Conservation (phyloP, 2,888 invertebrate species). For the Aplocera efformata region DNA sequence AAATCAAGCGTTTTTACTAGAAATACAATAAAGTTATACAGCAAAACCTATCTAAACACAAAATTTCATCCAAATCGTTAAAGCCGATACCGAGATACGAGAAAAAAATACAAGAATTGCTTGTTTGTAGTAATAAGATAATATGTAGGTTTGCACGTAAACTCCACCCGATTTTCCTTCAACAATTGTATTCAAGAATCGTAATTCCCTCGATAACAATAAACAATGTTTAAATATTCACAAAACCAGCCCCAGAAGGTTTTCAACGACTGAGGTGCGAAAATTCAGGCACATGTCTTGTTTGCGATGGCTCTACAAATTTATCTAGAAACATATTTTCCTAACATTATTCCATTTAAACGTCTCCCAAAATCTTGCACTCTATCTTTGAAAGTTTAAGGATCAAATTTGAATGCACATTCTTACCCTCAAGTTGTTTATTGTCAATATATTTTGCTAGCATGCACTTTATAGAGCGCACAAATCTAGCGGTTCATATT, state of each 20-base stretch:
- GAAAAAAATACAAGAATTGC: too few species aligned
- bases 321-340: constrained; percentile 45
- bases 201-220: constrained; percentile 4
- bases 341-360: constrained; percentile 45
- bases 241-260: constrained; percentile 5
- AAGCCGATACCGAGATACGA: too few species aligned
- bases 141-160: too few species aligned
- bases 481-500: constrained; percentile 59
- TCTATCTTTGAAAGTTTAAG: constrained; percentile 24
- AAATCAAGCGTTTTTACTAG: too few species aligned
- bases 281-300: constrained; percentile 48
- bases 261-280: constrained; percentile 14
- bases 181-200: too few species aligned
- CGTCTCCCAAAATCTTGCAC: constrained; percentile 29
- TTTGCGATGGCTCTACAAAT: constrained; percentile 51
- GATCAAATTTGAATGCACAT: constrained; percentile 25
- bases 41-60: too few species aligned
- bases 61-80: too few species aligned
- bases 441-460: constrained; percentile 57
- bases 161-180: too few species aligned
- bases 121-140: too few species aligned
- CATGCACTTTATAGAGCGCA: constrained; percentile 53
- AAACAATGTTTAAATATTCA: constrained; percentile 12
- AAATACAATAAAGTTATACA: too few species aligned
- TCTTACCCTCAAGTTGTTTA: constrained; percentile 42